Percentiles rank a stretch among this genome's conserved stretches.
These are phyloP conservation scores for Drosophila engyochracea DNA, from an alignment of 2,888 invertebrate species.

Conservation along the genomic window DNA sequence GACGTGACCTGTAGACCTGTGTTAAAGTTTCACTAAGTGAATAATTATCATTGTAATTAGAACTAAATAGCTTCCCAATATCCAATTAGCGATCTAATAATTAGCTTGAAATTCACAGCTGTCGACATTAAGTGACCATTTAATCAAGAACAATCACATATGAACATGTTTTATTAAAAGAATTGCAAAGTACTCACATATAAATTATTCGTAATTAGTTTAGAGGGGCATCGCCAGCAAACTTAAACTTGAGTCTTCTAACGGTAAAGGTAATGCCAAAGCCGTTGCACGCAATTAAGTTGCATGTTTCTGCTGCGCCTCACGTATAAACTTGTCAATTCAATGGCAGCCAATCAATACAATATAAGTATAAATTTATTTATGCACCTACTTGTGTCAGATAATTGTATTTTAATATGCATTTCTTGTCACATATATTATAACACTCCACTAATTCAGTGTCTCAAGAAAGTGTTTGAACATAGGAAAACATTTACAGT, in stretches of 20 bases:
- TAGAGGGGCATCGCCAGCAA: constrained; percentile 12
- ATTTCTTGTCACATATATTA: no score
- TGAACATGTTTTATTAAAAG: background rate
- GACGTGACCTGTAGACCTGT: background rate
- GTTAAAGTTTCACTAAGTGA: background rate
- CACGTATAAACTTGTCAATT: constrained; percentile 31
- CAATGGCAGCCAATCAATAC: constrained; percentile 66
- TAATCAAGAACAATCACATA: constrained; percentile 47
- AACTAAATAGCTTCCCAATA: background rate
- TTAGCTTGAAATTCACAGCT: constrained; percentile 14
- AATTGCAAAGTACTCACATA: background rate
- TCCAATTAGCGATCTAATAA: background rate
- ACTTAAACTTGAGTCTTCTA: constrained; percentile 59
- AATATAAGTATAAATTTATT: constrained; percentile 5
- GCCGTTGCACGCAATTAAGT: constrained; percentile 27
- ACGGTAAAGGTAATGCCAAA: constrained; percentile 54
- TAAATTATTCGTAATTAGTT: background rate
- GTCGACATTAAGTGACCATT: constrained; percentile 51
- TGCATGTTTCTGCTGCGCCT: constrained; percentile 1
- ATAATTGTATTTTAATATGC: background rate
- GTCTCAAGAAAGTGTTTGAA: no score
- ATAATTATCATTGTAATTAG: background rate
- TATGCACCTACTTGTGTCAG: background rate
- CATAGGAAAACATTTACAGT: no score
- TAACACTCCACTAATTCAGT: no score